phyloP scores from a whole-genome alignment of 2,888 invertebrate species.

The Blastobasis lacticolella region DNA sequence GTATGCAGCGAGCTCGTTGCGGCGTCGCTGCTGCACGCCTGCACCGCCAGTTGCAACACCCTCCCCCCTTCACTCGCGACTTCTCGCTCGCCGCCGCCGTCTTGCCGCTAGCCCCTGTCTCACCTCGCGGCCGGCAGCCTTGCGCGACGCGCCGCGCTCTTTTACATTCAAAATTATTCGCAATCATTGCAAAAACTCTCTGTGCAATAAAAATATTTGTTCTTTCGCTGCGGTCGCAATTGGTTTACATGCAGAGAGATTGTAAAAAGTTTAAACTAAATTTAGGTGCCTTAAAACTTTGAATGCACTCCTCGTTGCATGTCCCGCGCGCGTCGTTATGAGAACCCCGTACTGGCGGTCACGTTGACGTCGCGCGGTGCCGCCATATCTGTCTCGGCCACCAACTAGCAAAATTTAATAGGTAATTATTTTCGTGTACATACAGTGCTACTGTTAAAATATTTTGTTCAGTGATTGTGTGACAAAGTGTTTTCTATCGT shows the following conservation, averaged over 20 bases:
- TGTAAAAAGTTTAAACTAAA: constrained; percentile 45
- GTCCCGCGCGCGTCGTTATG: constrained; percentile 86
- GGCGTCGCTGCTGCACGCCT: constrained; percentile 73
- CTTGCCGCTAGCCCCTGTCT: constrained; percentile 72
- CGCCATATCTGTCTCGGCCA: constrained; percentile 80
- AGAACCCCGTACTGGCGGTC: constrained; percentile 82
- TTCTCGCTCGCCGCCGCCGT: constrained; percentile 71
- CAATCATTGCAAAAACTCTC: constrained; percentile 73
- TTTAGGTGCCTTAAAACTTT: constrained; percentile 66
- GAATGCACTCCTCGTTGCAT: constrained; percentile 78
- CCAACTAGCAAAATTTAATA: constrained; percentile 75
- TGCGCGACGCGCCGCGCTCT: constrained; percentile 75
- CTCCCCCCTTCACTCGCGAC: constrained; percentile 72
- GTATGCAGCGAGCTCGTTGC: constrained; percentile 73
- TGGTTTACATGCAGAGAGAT: constrained; percentile 57
- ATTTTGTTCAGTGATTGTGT: constrained; percentile 52
- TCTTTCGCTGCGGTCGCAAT: constrained; percentile 55
- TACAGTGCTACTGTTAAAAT: constrained; percentile 55
- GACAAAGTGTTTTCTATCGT: constrained; percentile 50
- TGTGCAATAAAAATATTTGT: constrained; percentile 68
- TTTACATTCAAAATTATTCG: constrained; percentile 74
- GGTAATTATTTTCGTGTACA: constrained; percentile 73
- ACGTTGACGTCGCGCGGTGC: constrained; percentile 80
- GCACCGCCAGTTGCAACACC: constrained; percentile 73
- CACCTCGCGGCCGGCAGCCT: constrained; percentile 75